Percentiles rank a stretch among this genome's conserved stretches.
Conservation (phyloP, 2,888 invertebrate genomes). For the Hetaerina titia region DNA sequence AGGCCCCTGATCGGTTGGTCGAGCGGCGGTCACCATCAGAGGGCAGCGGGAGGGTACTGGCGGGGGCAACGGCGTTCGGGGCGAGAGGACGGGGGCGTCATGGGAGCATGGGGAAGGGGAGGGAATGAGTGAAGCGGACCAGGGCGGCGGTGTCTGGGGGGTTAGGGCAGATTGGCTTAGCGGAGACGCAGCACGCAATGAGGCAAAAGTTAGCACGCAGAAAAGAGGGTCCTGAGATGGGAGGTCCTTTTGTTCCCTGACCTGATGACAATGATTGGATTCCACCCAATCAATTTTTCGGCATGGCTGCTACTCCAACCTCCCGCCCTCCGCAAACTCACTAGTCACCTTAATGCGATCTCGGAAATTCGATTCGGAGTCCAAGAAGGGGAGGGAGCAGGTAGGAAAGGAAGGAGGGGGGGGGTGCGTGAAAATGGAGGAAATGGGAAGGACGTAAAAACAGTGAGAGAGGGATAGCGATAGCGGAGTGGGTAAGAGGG, state of each 20-base stretch:
- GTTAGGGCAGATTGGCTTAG: not conserved
- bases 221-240: not conserved
- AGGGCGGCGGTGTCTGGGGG: too few relatives aligned
- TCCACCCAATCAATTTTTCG: constrained; percentile 11
- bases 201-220: not conserved
- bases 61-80: not conserved
- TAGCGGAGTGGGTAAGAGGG: not conserved
- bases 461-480: not conserved
- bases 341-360: not conserved
- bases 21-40: not conserved
- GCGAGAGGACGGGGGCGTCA: not conserved
- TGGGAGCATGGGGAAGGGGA: not conserved
- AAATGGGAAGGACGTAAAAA: not conserved
- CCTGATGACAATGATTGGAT: constrained; percentile 19
- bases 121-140: not conserved
- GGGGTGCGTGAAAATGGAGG: not conserved
- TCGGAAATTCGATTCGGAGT: not conserved
- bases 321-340: not conserved
- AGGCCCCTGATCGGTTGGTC: too few relatives aligned
- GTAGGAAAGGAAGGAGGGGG: not conserved
- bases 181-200: not conserved
- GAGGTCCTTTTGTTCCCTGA: constrained; percentile 11
- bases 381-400: not conserved
- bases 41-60: not conserved
- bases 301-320: not conserved